Evolutionary conservation across 2,113 vertebrate genomes (phyloP), one percentile per base, ranked within the genome.

Genomic region (Andinoacara biseriatus): DNA sequence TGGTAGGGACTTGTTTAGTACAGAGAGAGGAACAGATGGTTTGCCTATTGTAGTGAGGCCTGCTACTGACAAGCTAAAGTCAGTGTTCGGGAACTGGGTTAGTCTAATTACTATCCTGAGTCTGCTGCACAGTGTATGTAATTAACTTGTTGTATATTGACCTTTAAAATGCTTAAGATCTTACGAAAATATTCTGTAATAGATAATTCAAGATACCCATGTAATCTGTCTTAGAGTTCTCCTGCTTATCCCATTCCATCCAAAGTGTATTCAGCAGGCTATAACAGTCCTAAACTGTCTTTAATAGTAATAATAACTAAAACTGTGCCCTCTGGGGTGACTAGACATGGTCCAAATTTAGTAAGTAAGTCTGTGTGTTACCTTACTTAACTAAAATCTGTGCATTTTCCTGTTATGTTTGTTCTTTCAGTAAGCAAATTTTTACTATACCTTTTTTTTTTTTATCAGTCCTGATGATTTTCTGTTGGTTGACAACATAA

Each of bases 1-100:
- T 85, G 72, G 65, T 81, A 88, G 80, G 61, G 76, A 83, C 69
- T 82, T 90, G 81, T 90, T 83, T 83, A 74, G 81, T 87, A 78
- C 22, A 90, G 74, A 85, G 62, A 76, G 54, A 88, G 33, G 90
- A 86, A 85, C 91, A 93, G 93, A 92, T 92, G 86, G 89, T 88
- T 91, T 79, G 62, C 56, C 80, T 86, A 83, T 89, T 93, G 84
- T 93, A 22, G 7, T 81, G 17, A 72, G 81, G 77, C 49, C 54
- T 59, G 79, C 14, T 20, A 56, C 63, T 69, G 80, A 85, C 67
- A 17, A 87, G 83, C 86, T 88, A 46, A 85, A 87, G 81, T 85
- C 60, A 92, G 92, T 91, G 76, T 86, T 83, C 87, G 85, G 83
- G 69, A 88, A 84, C 83, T 84, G 46, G 82, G 57, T 89, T 89